phyloP scores from a whole-genome alignment of 2,113 vertebrate genomes.

The Thalassoma bifasciatum region DNA sequence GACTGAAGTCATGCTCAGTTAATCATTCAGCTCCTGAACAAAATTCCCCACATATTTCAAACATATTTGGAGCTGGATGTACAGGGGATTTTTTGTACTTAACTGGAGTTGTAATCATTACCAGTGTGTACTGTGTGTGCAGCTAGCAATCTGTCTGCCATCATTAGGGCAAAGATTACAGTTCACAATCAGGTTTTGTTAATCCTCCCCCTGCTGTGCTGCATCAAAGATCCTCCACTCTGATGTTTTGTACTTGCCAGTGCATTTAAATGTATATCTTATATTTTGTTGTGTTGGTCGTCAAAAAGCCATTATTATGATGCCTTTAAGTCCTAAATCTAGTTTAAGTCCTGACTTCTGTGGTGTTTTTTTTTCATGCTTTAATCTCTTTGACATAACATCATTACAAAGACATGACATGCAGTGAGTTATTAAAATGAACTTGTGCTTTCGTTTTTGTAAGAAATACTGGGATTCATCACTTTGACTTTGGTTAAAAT shows the following conservation, averaged over 20 bases:
- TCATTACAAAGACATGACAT: background rate
- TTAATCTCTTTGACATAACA: conserved; percentile 2
- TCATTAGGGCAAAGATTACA: conserved; percentile 28
- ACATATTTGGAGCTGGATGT: conserved; percentile 9
- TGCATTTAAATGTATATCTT: background rate
- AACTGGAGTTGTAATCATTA: conserved; percentile 14
- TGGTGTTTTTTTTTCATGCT: conserved; percentile 1
- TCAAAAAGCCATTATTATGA: background rate
- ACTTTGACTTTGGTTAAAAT: too few relatives aligned
- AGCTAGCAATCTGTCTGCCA: conserved; percentile 7
- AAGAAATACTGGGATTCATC: background rate
- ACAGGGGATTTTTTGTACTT: background rate
- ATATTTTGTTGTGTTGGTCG: background rate
- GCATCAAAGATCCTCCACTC: conserved; percentile 6
- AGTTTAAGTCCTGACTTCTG: background rate
- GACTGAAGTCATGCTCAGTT: conserved; percentile 15
- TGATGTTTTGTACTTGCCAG: background rate
- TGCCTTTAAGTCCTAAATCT: background rate
- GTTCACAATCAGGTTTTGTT: conserved; percentile 1
- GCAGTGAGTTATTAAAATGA: background rate
- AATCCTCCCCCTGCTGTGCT: conserved; percentile 6
- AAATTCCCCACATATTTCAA: conserved; percentile 60
- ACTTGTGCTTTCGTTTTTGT: background rate
- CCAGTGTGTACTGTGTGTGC: background rate
- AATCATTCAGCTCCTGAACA: conserved; percentile 57